These are phyloP conservation scores for Butorides virescens DNA, from an alignment of 2,113 vertebrate genomes.

Conservation along the genomic window DNA sequence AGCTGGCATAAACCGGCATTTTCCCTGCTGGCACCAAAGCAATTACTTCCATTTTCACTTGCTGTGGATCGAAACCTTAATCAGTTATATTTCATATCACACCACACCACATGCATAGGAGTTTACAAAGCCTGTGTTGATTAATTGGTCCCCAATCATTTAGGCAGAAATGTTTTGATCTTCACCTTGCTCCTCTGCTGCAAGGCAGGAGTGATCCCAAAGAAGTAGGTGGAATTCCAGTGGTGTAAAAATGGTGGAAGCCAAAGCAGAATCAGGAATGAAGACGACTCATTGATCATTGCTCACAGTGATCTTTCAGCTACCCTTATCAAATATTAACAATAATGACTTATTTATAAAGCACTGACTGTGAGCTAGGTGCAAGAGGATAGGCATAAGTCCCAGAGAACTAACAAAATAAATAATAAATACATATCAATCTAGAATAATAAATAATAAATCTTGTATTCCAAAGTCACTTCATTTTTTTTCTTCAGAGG, in stretches of 20 bases:
- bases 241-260: background rate
- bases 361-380: constrained; percentile 17
- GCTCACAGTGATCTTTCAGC: constrained; percentile 37
- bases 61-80: background rate
- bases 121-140: background rate
- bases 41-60: background rate
- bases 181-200: background rate
- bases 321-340: constrained; percentile 62
- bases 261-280: background rate
- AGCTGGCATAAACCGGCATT: background rate
- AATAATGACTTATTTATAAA: constrained; percentile 61
- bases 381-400: background rate
- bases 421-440: constrained; percentile 67
- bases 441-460: constrained; percentile 67
- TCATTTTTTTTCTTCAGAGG: background rate
- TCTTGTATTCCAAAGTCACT: background rate
- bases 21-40: background rate
- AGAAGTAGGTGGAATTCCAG: background rate
- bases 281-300: constrained; percentile 34
- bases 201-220: background rate
- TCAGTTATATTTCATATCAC: background rate
- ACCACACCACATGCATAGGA: background rate
- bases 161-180: background rate
- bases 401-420: constrained; percentile 58
- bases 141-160: background rate